These are phyloP conservation scores for Helarctos malayanus DNA, from an alignment of 2,797 vertebrate species.

Conservation along the genomic window DNA sequence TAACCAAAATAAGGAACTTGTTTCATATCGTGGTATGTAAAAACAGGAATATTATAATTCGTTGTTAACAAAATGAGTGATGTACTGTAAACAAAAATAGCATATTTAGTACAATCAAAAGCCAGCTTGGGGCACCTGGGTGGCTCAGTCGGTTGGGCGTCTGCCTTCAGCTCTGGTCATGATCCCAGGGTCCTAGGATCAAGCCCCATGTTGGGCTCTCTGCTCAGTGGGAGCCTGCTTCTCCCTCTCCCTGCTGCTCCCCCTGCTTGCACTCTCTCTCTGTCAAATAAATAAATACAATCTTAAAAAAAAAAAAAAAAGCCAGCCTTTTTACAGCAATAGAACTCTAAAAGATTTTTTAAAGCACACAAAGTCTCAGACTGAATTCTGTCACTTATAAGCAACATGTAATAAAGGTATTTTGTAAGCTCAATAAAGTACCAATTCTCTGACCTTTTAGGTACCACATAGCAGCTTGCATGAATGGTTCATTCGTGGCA, in stretches of 20 bases:
- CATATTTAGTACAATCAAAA: not conserved
- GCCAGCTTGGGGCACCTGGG: not conserved
- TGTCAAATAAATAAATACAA: too few species aligned
- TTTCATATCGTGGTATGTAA: conserved; percentile 96
- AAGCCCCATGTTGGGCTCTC: too few species aligned
- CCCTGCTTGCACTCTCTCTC: too few species aligned
- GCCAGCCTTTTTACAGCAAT: not conserved
- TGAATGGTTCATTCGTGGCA: not conserved
- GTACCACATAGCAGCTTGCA: not conserved
- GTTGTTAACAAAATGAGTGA: conserved; percentile 45
- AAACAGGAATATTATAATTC: conserved; percentile 27
- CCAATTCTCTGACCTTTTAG: conserved; percentile 1
- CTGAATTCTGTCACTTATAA: conserved; percentile 42
- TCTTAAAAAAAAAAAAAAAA: not conserved
- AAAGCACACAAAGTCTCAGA: not conserved
- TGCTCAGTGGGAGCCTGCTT: too few species aligned
- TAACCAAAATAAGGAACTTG: conserved; percentile 98
- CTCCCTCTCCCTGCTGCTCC: too few species aligned
- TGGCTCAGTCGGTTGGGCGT: too few species aligned
- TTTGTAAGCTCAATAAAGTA: not conserved
- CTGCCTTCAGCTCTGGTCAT: too few species aligned
- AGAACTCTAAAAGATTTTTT: conserved; percentile 9
- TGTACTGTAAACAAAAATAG: not conserved
- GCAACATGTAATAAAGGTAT: not conserved
- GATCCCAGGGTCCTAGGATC: too few species aligned